phyloP scores from a whole-genome alignment of 2,113 vertebrate genomes.

The Menura novaehollandiae region DNA sequence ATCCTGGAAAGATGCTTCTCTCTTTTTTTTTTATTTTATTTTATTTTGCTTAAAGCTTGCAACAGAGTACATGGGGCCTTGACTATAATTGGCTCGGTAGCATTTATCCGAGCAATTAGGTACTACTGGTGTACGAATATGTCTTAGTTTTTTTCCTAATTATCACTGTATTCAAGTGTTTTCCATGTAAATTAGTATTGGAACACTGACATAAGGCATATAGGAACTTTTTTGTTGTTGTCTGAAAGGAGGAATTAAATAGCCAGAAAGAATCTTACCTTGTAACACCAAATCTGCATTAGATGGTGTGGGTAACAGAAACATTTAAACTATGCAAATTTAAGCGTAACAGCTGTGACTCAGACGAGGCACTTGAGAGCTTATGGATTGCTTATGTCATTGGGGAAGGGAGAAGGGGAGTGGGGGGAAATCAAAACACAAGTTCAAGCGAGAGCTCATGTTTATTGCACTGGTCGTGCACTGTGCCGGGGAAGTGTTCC shows the following conservation, averaged over 20 bases:
- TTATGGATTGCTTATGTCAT: neutral
- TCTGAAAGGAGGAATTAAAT: conserved; percentile 43
- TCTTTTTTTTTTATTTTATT: neutral
- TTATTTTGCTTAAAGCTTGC: neutral
- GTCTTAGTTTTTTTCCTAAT: neutral
- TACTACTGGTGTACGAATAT: neutral
- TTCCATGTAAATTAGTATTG: neutral
- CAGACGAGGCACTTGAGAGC: conserved; percentile 26
- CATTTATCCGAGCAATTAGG: neutral
- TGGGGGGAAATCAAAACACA: neutral
- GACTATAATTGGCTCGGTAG: neutral
- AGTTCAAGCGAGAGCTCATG: neutral
- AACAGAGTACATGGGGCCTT: neutral
- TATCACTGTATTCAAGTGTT: conserved; percentile 17
- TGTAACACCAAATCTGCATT: neutral
- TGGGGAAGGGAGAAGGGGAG: neutral
- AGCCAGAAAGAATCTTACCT: conserved; percentile 19
- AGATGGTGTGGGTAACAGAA: conserved; percentile 27
- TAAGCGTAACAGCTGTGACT: conserved; percentile 36
- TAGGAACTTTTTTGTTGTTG: neutral
- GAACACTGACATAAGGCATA: neutral
- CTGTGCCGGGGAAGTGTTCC: neutral
- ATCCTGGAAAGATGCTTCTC: neutral
- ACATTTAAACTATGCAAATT: conserved; percentile 72
- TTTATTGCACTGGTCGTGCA: neutral